Evolutionary conservation across 2,888 invertebrate species (phyloP).

Genomic region (Coronaproctus castanopsis): DNA sequence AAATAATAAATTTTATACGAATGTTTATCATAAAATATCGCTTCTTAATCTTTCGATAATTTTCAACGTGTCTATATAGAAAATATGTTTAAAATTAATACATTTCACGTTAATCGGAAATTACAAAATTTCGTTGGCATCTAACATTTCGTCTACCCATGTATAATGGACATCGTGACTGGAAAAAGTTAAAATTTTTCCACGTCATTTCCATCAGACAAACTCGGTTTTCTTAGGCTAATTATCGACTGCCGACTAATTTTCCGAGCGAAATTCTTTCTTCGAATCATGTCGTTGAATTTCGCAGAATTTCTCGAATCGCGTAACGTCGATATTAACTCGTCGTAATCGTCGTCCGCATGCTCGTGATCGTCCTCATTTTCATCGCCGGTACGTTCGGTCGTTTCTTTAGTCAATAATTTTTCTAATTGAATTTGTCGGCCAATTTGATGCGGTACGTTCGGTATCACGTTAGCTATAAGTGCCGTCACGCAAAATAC

Average conservation of each 20-base stretch:
- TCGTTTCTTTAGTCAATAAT: neutral
- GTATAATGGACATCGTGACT: too few species aligned
- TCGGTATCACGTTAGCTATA: constrained; percentile 7
- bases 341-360: neutral
- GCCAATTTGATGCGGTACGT: constrained; percentile 6
- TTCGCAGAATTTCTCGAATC: neutral
- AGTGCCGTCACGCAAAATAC: constrained; percentile 7
- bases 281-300: neutral
- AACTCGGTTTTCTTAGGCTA: neutral
- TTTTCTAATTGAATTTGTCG: constrained; percentile 11
- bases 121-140: too few species aligned
- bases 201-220: neutral
- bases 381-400: neutral
- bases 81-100: too few species aligned
- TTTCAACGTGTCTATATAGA: too few species aligned
- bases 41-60: too few species aligned
- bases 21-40: too few species aligned
- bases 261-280: neutral
- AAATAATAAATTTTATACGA: too few species aligned
- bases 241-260: neutral
- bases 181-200: neutral
- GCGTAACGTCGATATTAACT: neutral
- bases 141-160: too few species aligned
- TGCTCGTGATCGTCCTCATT: neutral
- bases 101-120: too few species aligned